Evolutionary conservation across 2,888 invertebrate species (phyloP).

Genomic region (Frankliniella fusca): DNA sequence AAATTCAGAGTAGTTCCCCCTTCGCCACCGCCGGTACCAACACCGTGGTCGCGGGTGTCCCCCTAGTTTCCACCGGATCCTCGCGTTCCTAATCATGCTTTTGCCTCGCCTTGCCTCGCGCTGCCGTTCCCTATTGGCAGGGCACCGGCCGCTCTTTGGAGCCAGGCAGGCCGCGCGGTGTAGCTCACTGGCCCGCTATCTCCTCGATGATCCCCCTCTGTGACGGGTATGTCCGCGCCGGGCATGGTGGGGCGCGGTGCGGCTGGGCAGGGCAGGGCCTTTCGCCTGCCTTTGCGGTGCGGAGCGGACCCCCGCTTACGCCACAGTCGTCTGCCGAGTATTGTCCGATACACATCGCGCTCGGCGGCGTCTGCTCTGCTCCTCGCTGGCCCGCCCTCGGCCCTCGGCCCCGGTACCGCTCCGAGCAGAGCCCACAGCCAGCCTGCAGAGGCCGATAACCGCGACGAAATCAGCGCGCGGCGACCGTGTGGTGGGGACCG

Average conservation of each 20-base stretch:
- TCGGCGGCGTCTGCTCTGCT: no score
- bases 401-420: not conserved
- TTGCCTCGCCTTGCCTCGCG: not conserved
- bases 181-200: no score
- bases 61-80: not conserved
- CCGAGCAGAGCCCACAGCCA: constrained; percentile 35
- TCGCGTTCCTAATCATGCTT: not conserved
- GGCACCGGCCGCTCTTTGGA: no score
- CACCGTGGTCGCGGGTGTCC: not conserved
- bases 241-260: not conserved
- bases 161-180: no score
- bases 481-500: not conserved
- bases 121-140: not conserved
- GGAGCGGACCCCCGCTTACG: no score
- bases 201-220: no score
- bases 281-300: not conserved
- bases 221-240: not conserved
- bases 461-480: not conserved
- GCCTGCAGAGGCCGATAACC: not conserved
- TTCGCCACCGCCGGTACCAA: not conserved
- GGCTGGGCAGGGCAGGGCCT: not conserved
- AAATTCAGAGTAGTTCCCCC: no score
- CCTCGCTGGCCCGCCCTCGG: constrained; percentile 16
- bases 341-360: not conserved
- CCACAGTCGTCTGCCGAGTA: not conserved